Evolutionary conservation across 2,888 invertebrate genomes (phyloP).

Genomic region (Trissolcus japonicus): DNA sequence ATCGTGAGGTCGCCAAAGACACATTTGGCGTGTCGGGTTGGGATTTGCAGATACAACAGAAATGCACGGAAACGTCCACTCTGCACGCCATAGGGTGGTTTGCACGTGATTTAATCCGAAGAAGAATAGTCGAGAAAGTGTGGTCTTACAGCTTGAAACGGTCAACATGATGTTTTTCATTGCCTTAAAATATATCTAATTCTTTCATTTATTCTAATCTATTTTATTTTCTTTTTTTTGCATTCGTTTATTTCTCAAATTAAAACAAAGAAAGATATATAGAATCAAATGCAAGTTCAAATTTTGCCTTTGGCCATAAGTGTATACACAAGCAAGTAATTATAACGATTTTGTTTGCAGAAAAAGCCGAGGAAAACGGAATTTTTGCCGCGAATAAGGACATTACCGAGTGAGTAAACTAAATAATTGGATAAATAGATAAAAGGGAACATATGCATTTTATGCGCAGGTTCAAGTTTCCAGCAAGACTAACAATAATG

Average conservation of each 20-base stretch:
- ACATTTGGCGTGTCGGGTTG: conserved; percentile 30
- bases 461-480: conserved; percentile 52
- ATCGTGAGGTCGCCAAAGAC: conserved; percentile 46
- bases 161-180: conserved; percentile 12
- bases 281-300: background rate
- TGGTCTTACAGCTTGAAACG: conserved; percentile 3
- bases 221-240: background rate
- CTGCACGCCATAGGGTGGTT: conserved; percentile 43
- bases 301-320: background rate
- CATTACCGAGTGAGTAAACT: conserved; percentile 32
- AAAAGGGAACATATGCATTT: conserved; percentile 50
- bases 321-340: conserved; percentile 10
- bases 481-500: conserved; percentile 53
- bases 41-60: conserved; percentile 22
- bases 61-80: conserved; percentile 43
- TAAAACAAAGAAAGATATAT: no score
- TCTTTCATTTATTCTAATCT: background rate
- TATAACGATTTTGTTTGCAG: conserved; percentile 21
- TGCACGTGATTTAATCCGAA: conserved; percentile 31
- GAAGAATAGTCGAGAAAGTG: conserved; percentile 24
- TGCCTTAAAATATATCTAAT: background rate
- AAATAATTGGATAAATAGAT: conserved; percentile 50
- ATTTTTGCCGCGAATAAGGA: conserved; percentile 19
- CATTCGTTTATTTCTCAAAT: background rate
- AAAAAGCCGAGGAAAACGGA: conserved; percentile 1